Conservation (phyloP, 2,888 invertebrate species). For the Shargacucullia verbasci region DNA sequence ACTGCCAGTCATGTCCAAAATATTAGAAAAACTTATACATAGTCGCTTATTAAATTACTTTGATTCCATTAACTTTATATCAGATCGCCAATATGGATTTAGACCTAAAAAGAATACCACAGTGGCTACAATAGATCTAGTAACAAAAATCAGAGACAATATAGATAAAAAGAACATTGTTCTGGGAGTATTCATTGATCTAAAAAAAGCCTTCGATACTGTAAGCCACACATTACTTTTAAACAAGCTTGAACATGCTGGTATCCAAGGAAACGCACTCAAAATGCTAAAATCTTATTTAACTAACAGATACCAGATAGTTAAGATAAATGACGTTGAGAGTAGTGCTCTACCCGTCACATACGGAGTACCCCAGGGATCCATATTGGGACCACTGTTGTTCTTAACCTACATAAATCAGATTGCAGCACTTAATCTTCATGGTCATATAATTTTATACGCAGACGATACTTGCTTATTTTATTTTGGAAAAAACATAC, state of each 20-base stretch:
- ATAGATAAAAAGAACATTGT: conserved; percentile 4
- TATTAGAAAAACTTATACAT: not conserved
- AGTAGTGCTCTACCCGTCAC: no score
- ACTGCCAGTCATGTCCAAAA: no score
- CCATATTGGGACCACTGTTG: no score
- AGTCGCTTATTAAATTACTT: conserved; percentile 4
- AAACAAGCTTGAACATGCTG: not conserved
- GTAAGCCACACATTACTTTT: conserved; percentile 1
- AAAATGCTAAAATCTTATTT: conserved; percentile 8
- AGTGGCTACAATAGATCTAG: conserved; percentile 2
- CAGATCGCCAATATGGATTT: no score
- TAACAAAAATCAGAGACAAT: conserved; percentile 8
- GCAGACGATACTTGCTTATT: no score
- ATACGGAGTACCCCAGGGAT: no score
- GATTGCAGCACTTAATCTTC: no score
- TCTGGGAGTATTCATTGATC: not conserved
- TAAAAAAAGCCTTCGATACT: not conserved
- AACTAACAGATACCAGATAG: conserved; percentile 1
- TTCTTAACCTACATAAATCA: no score
- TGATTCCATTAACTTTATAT: conserved; percentile 3
- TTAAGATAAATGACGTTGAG: conserved; percentile 2
- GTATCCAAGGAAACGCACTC: conserved; percentile 2
- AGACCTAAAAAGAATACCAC: no score
- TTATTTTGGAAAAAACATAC: no score
- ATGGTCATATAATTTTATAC: no score